Conservation (phyloP, 2,797 vertebrate genomes). For the Microctenopoma steveboyesi region DNA sequence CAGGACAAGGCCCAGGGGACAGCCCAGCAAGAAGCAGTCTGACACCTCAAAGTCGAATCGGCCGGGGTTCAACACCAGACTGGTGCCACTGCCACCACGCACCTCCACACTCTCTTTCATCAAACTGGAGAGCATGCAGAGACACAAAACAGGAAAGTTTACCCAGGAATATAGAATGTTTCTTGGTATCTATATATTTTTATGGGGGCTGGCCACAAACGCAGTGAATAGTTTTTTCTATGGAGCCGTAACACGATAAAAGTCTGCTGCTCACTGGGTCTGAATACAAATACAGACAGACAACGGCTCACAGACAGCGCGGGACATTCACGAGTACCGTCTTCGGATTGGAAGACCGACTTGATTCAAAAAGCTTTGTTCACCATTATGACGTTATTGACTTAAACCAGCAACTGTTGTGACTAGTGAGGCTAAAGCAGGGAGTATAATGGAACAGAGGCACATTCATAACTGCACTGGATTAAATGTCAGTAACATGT, state of each 20-base stretch:
- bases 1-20: conserved; percentile 94
- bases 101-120: conserved; percentile 88
- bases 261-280: too few relatives aligned
- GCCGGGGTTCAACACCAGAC: conserved; percentile 86
- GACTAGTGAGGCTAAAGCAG: neutral
- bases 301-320: too few relatives aligned
- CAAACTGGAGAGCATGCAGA: conserved; percentile 73
- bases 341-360: too few relatives aligned
- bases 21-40: conserved; percentile 96
- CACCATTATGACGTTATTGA: neutral
- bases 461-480: neutral
- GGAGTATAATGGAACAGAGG: too few relatives aligned
- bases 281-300: too few relatives aligned
- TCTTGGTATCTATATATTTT: neutral
- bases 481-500: conserved; percentile 10
- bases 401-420: too few relatives aligned
- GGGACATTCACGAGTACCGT: too few relatives aligned
- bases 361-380: conserved; percentile 4
- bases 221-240: too few relatives aligned
- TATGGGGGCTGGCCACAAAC: too few relatives aligned
- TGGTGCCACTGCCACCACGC: conserved; percentile 77
- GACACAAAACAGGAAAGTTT: neutral
- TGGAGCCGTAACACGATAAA: too few relatives aligned
- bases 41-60: conserved; percentile 96
- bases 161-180: neutral